Percentiles rank a stretch among this genome's conserved stretches.
Conservation (phyloP, 2,113 vertebrate genomes). For the Pseudonaja textilis region DNA sequence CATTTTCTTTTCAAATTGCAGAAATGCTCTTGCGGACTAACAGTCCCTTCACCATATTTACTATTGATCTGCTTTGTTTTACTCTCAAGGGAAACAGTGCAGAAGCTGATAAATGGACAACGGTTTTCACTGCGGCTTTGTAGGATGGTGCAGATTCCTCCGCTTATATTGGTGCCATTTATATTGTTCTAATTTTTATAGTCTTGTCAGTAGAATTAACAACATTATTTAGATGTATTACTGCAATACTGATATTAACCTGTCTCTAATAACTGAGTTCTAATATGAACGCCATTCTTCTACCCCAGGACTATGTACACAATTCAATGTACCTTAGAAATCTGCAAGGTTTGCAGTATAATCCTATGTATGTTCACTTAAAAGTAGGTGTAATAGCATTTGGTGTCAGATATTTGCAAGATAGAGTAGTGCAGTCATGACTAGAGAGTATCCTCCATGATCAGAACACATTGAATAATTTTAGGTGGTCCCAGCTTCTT, state of each 20-base stretch:
- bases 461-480: background rate
- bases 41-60: slow-evolving; percentile 47
- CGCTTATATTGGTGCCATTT: background rate
- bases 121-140: slow-evolving; percentile 17
- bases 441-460: background rate
- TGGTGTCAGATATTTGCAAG: background rate
- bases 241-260: background rate
- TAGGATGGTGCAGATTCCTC: background rate
- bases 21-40: slow-evolving; percentile 59
- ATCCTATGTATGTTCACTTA: background rate
- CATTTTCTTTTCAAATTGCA: slow-evolving; percentile 67
- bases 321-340: background rate
- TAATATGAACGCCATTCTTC: background rate
- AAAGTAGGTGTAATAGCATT: background rate
- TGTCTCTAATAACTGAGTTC: background rate
- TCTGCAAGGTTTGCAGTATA: background rate
- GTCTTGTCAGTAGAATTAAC: background rate
- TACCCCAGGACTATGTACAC: background rate
- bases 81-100: background rate
- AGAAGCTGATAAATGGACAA: slow-evolving; percentile 17
- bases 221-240: background rate
- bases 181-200: background rate
- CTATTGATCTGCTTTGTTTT: slow-evolving; percentile 56
- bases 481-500: background rate
- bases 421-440: background rate